Conservation (phyloP, 2,797 vertebrate species). For the Perodicticus potto region DNA sequence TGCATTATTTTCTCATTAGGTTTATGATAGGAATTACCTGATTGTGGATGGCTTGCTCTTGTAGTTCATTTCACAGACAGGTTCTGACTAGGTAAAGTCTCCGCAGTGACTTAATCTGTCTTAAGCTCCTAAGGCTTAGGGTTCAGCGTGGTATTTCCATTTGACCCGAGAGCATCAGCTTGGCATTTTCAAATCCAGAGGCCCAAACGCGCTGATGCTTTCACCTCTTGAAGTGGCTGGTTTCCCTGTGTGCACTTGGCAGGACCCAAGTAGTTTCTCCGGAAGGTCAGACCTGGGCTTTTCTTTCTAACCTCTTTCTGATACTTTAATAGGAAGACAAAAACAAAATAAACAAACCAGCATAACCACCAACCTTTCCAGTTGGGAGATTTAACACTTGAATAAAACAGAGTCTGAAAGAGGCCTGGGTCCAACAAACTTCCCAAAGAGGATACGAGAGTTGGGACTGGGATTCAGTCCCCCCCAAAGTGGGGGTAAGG, state of each 20-base stretch:
- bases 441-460: not conserved
- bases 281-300: not conserved
- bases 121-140: constrained; percentile 36
- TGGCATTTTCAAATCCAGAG: constrained; percentile 70
- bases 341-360: not conserved
- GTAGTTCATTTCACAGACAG: constrained; percentile 65
- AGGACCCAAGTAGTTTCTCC: not conserved
- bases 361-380: not conserved
- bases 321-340: not conserved
- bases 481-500: not conserved
- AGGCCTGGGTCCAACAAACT: not conserved
- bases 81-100: constrained; percentile 45
- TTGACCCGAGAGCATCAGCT: constrained; percentile 52
- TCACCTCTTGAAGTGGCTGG: constrained; percentile 10
- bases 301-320: not conserved
- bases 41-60: constrained; percentile 52
- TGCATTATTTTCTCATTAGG: constrained; percentile 79
- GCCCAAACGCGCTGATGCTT: constrained; percentile 24
- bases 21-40: constrained; percentile 73
- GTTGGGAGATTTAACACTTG: not conserved
- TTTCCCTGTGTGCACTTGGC: not conserved
- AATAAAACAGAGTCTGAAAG: not conserved
- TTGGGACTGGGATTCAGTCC: not conserved
- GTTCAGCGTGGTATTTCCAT: constrained; percentile 43
- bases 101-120: constrained; percentile 47